Evolutionary conservation across 2,113 vertebrate species (phyloP).

Genomic region (Apodemus speciosus): DNA sequence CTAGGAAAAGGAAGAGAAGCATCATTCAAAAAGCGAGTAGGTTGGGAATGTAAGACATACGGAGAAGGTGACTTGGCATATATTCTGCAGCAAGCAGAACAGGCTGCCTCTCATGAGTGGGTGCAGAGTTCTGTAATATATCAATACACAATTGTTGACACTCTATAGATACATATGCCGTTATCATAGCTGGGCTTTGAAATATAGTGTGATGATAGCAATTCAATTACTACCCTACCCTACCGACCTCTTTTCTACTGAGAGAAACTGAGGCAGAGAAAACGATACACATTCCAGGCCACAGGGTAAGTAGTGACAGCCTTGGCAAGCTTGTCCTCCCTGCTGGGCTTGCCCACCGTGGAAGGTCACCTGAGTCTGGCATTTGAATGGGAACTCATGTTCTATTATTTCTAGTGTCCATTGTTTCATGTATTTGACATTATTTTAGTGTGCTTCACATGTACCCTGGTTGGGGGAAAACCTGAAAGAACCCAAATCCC

Average conservation of each 20-base stretch:
- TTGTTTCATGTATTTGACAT: slow-evolving; percentile 42
- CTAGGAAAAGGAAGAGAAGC: not conserved
- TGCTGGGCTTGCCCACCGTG: not conserved
- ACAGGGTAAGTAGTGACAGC: not conserved
- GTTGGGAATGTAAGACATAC: not conserved
- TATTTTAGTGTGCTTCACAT: not conserved
- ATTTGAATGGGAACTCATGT: slow-evolving; percentile 14
- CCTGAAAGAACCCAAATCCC: not conserved
- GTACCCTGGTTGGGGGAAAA: not conserved
- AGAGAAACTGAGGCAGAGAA: slow-evolving; percentile 28
- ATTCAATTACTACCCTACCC: not conserved
- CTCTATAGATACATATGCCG: not conserved
- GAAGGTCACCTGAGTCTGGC: not conserved
- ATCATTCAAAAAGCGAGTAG: not conserved
- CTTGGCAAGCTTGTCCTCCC: not conserved
- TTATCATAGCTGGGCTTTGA: not conserved
- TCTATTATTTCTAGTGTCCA: slow-evolving; percentile 38
- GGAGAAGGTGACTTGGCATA: not conserved
- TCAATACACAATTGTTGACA: not conserved
- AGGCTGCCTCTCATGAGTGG: not conserved
- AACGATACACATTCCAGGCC: not conserved
- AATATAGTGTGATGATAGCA: not conserved
- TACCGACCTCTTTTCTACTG: not conserved
- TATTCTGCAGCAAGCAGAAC: slow-evolving; percentile 14
- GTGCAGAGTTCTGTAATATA: not conserved